Conservation (phyloP, 2,113 vertebrate species). For the Nerophis lumbriciformis region DNA sequence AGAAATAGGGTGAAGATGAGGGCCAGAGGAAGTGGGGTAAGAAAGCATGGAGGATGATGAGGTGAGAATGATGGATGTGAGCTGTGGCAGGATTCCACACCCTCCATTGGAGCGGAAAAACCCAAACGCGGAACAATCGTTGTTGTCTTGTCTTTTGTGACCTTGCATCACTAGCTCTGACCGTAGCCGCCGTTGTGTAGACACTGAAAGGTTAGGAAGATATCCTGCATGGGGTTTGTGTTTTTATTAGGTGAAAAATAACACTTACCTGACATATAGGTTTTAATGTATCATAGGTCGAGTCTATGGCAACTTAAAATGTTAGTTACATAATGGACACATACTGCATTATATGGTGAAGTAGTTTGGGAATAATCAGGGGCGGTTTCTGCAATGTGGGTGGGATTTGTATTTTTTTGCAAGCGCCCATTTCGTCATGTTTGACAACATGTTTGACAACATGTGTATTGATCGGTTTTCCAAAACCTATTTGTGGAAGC, state of each 20-base stretch:
- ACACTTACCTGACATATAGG: slow-evolving; percentile 18
- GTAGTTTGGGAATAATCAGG: too few relatives aligned
- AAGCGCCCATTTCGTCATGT: too few relatives aligned
- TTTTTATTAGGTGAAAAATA: slow-evolving; percentile 35
- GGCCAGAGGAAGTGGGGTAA: slow-evolving; percentile 9
- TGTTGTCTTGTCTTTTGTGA: slow-evolving; percentile 21
- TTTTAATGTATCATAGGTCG: not conserved
- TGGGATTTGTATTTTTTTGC: too few relatives aligned
- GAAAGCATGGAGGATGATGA: slow-evolving; percentile 30
- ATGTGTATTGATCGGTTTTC: too few relatives aligned
- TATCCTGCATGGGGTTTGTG: slow-evolving; percentile 25
- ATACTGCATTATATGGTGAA: too few relatives aligned
- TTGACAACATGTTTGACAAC: too few relatives aligned
- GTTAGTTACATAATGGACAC: too few relatives aligned
- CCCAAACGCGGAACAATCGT: slow-evolving; percentile 41
- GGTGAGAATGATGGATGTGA: slow-evolving; percentile 54
- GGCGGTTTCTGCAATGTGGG: too few relatives aligned
- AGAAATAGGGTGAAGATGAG: slow-evolving; percentile 5
- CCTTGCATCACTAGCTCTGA: slow-evolving; percentile 23
- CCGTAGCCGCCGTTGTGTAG: slow-evolving; percentile 24
- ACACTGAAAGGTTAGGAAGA: slow-evolving; percentile 35
- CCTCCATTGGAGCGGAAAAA: slow-evolving; percentile 37
- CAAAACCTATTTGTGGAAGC: too few relatives aligned
- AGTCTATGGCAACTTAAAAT: too few relatives aligned
- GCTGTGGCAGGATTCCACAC: slow-evolving; percentile 21